Evolutionary conservation across 2,113 vertebrate species (phyloP).

Genomic region (Coracopsis vasa): DNA sequence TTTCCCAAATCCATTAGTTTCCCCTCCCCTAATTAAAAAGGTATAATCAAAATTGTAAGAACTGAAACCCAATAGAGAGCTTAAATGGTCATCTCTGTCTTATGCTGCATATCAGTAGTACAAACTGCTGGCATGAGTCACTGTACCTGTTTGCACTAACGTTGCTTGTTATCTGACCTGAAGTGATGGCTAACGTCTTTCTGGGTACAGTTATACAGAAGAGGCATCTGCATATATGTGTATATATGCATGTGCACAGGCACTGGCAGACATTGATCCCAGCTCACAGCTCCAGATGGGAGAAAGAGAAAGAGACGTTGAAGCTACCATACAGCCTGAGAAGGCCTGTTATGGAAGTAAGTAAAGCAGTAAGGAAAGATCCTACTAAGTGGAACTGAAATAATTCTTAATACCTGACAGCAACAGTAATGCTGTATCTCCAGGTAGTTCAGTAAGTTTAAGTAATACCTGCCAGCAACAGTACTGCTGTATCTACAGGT

Average conservation of each 20-base stretch:
- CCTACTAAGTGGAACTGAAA: neutral
- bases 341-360: neutral
- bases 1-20: neutral
- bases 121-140: neutral
- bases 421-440: neutral
- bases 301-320: neutral
- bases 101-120: neutral
- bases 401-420: neutral
- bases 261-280: neutral
- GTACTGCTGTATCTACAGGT: neutral
- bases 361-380: neutral
- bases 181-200: neutral
- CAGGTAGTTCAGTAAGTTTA: neutral
- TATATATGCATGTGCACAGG: accelerated
- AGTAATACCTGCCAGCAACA: neutral
- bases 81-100: neutral
- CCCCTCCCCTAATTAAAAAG: neutral
- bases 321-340: accelerated
- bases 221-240: neutral
- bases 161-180: neutral
- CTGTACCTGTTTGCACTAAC: neutral
- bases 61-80: neutral
- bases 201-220: neutral
- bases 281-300: neutral
- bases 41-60: neutral